Evolutionary conservation across 2,113 vertebrate species (phyloP), one percentile per base, ranked within the genome.

Genomic region (Macquaria ambigua): DNA sequence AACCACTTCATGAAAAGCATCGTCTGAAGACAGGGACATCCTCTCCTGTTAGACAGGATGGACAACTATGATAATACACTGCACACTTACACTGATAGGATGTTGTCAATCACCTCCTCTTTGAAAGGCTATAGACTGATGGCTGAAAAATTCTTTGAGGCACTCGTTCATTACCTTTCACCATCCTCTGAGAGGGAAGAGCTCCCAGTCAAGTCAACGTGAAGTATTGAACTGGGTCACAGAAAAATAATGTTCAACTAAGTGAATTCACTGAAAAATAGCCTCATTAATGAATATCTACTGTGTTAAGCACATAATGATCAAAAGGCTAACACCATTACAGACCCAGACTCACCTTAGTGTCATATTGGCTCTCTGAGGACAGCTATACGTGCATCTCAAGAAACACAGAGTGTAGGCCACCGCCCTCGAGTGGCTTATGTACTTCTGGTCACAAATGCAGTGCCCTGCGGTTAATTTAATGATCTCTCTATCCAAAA

Each of bases 401-500:
- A 78, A 86, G 88, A 82, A 83, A 86, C 90, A 78, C 82, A 70
- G 90, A 89, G 86, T 85, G 76, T 50, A 90, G 92, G 88, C 92
- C 90, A 78, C 82, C 83, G 16, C 88, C 88, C 87, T 77, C 48
- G 53, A 92, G 87, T 91, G 92, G 92, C 93, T 94, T 93, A 92
- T 92, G 92, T 94, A 81, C 92, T 91, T 88, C 77, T 88, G 92
- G 93, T 92, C 90, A 95, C 89, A 94, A 91, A 92, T 92, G 85
- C 92, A 93, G 89, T 93, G 94, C 92, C 95, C 95, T 94, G 95
- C 85, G 91, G 94, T 94, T 95, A 95, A 95, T 95, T 95, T 94
- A 95, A 95, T 95, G 92, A 96, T 95, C 94, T 95, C 90, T 92
- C 85, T 43, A 89, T 88, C 94, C 89, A 91, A 95, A 94, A 87